Conservation (phyloP, 2,888 invertebrate species). For the Zhuqinia jingwanae region DNA sequence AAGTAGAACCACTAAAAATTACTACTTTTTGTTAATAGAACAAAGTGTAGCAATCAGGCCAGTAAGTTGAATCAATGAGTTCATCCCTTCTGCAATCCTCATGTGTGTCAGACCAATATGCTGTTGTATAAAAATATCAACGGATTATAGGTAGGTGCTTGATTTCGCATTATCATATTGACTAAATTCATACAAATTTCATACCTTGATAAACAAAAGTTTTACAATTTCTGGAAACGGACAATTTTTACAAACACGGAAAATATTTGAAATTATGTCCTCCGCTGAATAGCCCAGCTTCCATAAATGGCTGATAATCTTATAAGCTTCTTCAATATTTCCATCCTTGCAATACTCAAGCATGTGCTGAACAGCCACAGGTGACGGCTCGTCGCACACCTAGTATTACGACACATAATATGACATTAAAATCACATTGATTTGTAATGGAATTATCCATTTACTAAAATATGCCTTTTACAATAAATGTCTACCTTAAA, state of each 20-base stretch:
- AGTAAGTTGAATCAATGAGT: conserved; percentile 93
- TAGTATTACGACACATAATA: conserved; percentile 77
- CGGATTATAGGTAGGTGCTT: not conserved
- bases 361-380: conserved; percentile 94
- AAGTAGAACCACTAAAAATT: not conserved
- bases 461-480: not conserved
- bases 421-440: conserved; percentile 2
- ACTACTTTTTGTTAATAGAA: conserved; percentile 72
- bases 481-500: conserved; percentile 89
- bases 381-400: conserved; percentile 99
- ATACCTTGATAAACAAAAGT: conserved; percentile 90
- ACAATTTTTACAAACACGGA: conserved; percentile 95
- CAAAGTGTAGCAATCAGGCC: conserved; percentile 93
- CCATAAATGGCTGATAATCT: conserved; percentile 94
- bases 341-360: conserved; percentile 90
- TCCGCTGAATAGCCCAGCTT: conserved; percentile 97
- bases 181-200: not conserved
- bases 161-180: not conserved
- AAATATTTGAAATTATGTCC: conserved; percentile 97
- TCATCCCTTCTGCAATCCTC: conserved; percentile 93
- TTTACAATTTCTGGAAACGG: conserved; percentile 90
- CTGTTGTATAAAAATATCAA: conserved; percentile 81
- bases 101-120: conserved; percentile 96
- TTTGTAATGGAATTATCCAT: not conserved
- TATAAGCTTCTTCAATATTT: conserved; percentile 93